Conservation (phyloP, 2,888 invertebrate species). For the Lasioglossum zephyrum region DNA sequence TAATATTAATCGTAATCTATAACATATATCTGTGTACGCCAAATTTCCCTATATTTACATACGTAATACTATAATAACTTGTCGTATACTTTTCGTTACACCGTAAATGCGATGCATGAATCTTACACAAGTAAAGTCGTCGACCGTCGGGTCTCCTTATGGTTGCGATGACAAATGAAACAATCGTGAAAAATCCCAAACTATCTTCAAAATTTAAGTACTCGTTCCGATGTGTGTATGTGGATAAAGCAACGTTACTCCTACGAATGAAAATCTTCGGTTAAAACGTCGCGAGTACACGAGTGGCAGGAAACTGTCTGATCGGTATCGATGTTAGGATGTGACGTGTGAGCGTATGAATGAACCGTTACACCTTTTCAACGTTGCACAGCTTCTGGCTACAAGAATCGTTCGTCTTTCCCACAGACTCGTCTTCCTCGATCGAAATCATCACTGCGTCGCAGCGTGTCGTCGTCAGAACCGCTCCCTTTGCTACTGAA, state of each 20-base stretch:
- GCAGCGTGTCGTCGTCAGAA: not conserved
- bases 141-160: not conserved
- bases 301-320: conserved; percentile 41
- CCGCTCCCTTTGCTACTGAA: not conserved
- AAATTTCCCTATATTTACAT: conserved; percentile 79
- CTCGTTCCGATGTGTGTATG: not conserved
- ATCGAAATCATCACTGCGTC: conserved; percentile 15
- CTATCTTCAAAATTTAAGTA: not conserved
- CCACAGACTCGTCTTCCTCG: not conserved
- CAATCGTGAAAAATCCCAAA: not conserved
- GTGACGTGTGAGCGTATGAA: conserved; percentile 49
- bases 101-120: conserved; percentile 52
- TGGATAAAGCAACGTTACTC: not conserved
- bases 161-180: not conserved
- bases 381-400: conserved; percentile 48
- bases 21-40: conserved; percentile 61
- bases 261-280: not conserved
- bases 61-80: conserved; percentile 79
- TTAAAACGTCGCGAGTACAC: conserved; percentile 18
- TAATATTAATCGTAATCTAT: conserved; percentile 59
- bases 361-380: conserved; percentile 40
- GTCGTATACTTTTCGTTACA: conserved; percentile 80
- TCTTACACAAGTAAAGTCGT: conserved; percentile 4
- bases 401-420: conserved; percentile 23
- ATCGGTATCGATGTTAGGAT: conserved; percentile 35